Conservation (phyloP, 2,797 vertebrate genomes). For the Thaleichthys pacificus region DNA sequence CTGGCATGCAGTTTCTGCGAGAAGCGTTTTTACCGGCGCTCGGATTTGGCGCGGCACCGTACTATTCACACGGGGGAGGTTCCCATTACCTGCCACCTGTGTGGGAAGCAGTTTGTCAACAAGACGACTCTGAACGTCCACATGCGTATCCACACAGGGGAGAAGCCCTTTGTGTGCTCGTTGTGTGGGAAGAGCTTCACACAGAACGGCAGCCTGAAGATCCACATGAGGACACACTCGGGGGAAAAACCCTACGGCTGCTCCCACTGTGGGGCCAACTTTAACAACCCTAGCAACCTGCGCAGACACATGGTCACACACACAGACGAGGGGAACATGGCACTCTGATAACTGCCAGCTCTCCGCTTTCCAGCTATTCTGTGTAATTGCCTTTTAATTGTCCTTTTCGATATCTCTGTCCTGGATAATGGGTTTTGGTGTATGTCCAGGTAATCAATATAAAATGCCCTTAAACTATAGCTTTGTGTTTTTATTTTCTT, state of each 20-base stretch:
- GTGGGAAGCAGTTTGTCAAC: constrained; percentile 66
- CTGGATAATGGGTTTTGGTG: too few relatives aligned
- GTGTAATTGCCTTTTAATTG: background rate
- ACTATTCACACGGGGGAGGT: constrained; percentile 64
- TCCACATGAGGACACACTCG: constrained; percentile 73
- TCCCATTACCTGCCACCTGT: constrained; percentile 54
- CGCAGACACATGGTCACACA: constrained; percentile 73
- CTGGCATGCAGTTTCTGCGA: constrained; percentile 65
- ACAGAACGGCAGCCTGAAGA: constrained; percentile 72
- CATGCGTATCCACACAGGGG: constrained; percentile 74
- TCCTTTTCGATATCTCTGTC: background rate
- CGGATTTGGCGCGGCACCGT: constrained; percentile 62
- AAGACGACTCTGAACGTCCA: constrained; percentile 69
- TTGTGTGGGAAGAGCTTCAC: constrained; percentile 74
- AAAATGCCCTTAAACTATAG: background rate
- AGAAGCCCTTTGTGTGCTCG: constrained; percentile 68
- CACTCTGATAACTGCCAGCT: constrained; percentile 38
- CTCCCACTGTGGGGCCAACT: constrained; percentile 63
- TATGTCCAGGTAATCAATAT: too few relatives aligned
- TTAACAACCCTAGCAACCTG: constrained; percentile 75
- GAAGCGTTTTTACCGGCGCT: constrained; percentile 53
- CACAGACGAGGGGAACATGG: constrained; percentile 26
- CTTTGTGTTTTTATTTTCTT: background rate
- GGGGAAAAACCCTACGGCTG: constrained; percentile 73
- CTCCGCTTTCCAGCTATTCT: background rate